Base-by-base conservation (phyloP, 2,888 invertebrate genomes). In the Acleris holmiana region DNA sequence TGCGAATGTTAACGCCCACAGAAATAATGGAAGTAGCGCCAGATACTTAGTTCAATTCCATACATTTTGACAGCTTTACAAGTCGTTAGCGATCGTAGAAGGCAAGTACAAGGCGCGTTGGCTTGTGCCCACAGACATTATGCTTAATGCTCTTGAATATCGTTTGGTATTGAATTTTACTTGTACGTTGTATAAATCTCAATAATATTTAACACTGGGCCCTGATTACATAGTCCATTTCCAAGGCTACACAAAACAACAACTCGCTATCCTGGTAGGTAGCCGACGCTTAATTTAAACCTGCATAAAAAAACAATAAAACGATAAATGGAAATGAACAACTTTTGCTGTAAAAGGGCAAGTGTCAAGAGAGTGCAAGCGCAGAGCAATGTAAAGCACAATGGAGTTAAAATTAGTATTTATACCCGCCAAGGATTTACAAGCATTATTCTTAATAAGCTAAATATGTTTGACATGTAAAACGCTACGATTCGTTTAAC, bases 361-460 rank as follows among this genome's bases (percentile, higher is more conserved):
- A 59, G 44, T 49, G 64, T 54, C 64, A 59, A 54, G 58, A 1
- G 58, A 49, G 64, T 59, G 59, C 64, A 64, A 44, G 46, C 49
- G 40, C 35, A 41, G 29, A 40, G 55, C 13, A 46, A 57, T 41
- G 54, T 44, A 44, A 55, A 17, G 55, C 23, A 54, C 41, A 41
- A 54, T 29, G 47, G 18, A 47, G 44, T 25, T 50, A 18, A 50
- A 23, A 18, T 21, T 21, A 21, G n/a, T 50, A 19, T 23, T 25
- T 15, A 50, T 23, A 18, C 50, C 10, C 17, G 50, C n/a, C 23
- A 50, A 50, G 50, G 50, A 19, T 17, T 47, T 47, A 46, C n/a
- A 46, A 2, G n/a, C 17, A 46, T 46, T 46, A 17, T 17, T 8
- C 17, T 35, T 35, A 35, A 35, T 35, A 35, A 35, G 35, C 35